Evolutionary conservation across 2,797 vertebrate species (phyloP).

Genomic region (Chelonia mydas): DNA sequence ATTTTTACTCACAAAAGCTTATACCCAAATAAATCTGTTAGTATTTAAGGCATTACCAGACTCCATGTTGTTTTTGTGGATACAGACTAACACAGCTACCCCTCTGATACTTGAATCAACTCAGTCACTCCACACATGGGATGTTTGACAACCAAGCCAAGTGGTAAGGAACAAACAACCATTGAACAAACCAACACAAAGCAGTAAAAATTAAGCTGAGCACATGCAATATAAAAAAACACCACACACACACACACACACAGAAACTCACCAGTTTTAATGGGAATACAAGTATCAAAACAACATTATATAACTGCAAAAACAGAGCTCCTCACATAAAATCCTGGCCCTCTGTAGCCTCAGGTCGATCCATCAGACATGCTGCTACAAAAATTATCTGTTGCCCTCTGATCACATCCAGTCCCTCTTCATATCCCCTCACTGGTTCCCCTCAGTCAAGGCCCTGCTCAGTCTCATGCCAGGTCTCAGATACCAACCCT

Average conservation of each 20-base stretch:
- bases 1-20: too few species aligned
- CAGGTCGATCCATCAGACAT: neutral
- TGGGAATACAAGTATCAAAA: conserved; percentile 19
- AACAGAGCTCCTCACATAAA: conserved; percentile 26
- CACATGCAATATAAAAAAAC: neutral
- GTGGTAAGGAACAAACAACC: neutral
- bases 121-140: neutral
- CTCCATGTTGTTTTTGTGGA: too few species aligned
- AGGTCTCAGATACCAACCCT: neutral
- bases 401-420: conserved; percentile 10
- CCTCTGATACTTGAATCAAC: neutral
- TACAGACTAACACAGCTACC: too few species aligned
- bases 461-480: neutral
- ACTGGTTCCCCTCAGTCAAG: neutral
- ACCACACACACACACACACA: neutral
- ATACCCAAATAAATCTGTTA: too few species aligned
- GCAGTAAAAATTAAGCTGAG: neutral
- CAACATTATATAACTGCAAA: neutral
- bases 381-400: conserved; percentile 11
- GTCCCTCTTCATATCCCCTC: conserved; percentile 16
- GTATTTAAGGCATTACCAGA: too few species aligned
- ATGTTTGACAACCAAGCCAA: neutral
- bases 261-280: neutral
- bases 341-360: neutral
- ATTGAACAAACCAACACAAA: neutral